Conservation (phyloP, 2,797 vertebrate genomes). For the Labroides dimidiatus region DNA sequence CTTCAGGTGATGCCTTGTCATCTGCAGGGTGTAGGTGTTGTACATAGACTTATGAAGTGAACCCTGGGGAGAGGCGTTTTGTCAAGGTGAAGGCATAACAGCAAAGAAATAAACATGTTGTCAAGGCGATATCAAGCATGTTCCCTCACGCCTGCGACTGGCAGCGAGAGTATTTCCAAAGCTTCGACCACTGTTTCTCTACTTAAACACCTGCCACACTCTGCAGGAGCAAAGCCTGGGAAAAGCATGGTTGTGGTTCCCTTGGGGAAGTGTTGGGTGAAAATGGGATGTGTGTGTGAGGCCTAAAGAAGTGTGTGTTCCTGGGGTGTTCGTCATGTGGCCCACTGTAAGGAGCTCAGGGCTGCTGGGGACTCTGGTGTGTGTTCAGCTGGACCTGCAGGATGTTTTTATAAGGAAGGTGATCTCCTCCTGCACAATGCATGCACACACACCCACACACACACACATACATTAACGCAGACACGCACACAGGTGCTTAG, state of each 20-base stretch:
- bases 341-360: slow-evolving; percentile 32
- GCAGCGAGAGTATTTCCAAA: slow-evolving; percentile 51
- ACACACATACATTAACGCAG: slow-evolving; percentile 23
- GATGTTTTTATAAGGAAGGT: slow-evolving; percentile 79
- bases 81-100: slow-evolving; percentile 52
- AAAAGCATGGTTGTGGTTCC: slow-evolving; percentile 66
- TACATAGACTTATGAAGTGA: slow-evolving; percentile 42
- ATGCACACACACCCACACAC: slow-evolving; percentile 16
- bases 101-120: slow-evolving; percentile 75
- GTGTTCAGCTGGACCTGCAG: slow-evolving; percentile 79
- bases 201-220: slow-evolving; percentile 75
- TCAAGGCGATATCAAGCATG: slow-evolving; percentile 72
- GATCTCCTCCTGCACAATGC: slow-evolving; percentile 47
- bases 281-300: slow-evolving; percentile 57
- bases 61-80: slow-evolving; percentile 57
- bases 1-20: slow-evolving; percentile 75
- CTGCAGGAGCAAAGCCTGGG: slow-evolving; percentile 66
- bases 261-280: slow-evolving; percentile 39
- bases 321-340: slow-evolving; percentile 48
- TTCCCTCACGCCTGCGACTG: slow-evolving; percentile 66
- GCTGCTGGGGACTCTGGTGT: slow-evolving; percentile 66
- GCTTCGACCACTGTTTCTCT: slow-evolving; percentile 53
- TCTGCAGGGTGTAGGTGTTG: slow-evolving; percentile 63
- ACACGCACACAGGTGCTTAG: slow-evolving; percentile 63
- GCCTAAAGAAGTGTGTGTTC: slow-evolving; percentile 55